Conservation (phyloP, 2,113 vertebrate species). For the Oriolus oriolus region DNA sequence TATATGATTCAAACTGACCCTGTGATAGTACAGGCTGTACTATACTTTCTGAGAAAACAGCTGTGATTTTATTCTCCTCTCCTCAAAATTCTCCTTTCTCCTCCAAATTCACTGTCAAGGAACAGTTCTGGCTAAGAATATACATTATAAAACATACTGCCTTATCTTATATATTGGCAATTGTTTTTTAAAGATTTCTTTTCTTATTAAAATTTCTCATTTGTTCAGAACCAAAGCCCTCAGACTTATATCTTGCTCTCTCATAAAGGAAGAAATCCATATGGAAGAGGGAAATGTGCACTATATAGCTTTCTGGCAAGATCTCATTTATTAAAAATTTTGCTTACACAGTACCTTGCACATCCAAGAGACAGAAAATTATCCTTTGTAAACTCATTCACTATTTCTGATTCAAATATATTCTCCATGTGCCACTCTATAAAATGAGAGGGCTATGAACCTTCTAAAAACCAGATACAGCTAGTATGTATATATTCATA, state of each 20-base stretch:
- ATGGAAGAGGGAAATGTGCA: background rate
- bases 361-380: background rate
- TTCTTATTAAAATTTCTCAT: background rate
- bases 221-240: background rate
- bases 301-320: background rate
- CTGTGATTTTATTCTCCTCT: background rate
- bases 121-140: background rate
- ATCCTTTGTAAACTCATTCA: background rate
- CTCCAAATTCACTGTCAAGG: background rate
- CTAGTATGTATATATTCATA: background rate
- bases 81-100: background rate
- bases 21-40: background rate
- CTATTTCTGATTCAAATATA: background rate
- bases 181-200: background rate
- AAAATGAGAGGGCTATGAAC: background rate
- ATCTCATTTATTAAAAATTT: background rate
- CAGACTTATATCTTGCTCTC: background rate
- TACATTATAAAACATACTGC: background rate
- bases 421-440: background rate
- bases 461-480: background rate
- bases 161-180: background rate
- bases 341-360: background rate
- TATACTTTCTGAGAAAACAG: background rate
- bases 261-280: background rate
- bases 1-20: background rate